phyloP scores from a whole-genome alignment of 2,888 invertebrate genomes.

The Cactoblastis cactorum region DNA sequence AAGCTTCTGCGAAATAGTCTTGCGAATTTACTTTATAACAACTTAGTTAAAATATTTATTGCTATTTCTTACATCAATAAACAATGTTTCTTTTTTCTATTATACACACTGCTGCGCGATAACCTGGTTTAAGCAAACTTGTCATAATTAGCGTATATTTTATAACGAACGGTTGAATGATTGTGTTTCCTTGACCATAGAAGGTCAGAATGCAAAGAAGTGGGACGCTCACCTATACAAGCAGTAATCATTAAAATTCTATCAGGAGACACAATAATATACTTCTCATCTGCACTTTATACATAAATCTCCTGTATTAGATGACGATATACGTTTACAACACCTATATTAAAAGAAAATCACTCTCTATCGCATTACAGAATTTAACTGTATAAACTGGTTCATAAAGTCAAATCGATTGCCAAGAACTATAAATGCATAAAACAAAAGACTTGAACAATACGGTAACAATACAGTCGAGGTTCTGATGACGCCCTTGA shows the following conservation, averaged over 20 bases:
- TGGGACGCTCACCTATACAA: constrained; percentile 55
- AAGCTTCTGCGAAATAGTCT: constrained; percentile 58
- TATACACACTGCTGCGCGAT: constrained; percentile 54
- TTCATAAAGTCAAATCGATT: not conserved
- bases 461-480: constrained; percentile 42
- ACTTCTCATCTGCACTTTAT: constrained; percentile 17
- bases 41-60: constrained; percentile 9
- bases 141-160: constrained; percentile 52
- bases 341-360: not conserved
- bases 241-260: constrained; percentile 42
- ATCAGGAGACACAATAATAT: constrained; percentile 32
- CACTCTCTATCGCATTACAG: not conserved
- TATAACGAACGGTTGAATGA: constrained; percentile 57
- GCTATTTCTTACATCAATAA: constrained; percentile 30
- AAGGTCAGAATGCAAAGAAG: constrained; percentile 63
- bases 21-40: constrained; percentile 38
- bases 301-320: constrained; percentile 14
- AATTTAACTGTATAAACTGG: too few species aligned
- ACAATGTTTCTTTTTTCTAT: constrained; percentile 46
- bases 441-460: constrained; percentile 37
- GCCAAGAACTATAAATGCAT: not conserved
- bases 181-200: constrained; percentile 71
- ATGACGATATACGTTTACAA: constrained; percentile 17
- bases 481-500: constrained; percentile 57
- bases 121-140: constrained; percentile 44